These are phyloP conservation scores for Spicauda simplicius DNA, from an alignment of 2,888 invertebrate species.

Conservation along the genomic window DNA sequence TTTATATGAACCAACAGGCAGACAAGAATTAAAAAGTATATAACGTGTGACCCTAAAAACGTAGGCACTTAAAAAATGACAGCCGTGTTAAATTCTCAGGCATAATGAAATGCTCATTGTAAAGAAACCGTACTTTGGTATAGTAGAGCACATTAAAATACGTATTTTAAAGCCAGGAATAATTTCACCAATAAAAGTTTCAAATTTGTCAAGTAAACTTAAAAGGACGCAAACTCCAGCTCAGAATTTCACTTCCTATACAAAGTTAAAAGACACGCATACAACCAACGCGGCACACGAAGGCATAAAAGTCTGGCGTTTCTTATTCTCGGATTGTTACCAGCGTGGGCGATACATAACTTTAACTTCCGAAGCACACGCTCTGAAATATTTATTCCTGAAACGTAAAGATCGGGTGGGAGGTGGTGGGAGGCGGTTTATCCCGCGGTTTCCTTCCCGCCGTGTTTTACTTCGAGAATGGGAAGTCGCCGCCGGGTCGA, in stretches of 20 bases:
- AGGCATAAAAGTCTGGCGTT: constrained; percentile 69
- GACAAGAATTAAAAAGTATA: no score
- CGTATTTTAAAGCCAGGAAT: no score
- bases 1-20: no score
- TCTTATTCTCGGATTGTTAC: constrained; percentile 82
- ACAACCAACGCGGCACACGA: constrained; percentile 33
- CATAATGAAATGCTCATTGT: no score
- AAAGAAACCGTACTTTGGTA: no score
- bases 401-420: constrained; percentile 83
- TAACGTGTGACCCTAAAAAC: no score
- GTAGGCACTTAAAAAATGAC: no score
- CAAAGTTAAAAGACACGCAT: constrained; percentile 32
- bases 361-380: constrained; percentile 84
- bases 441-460: constrained; percentile 84
- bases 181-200: neutral
- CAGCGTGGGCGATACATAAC: constrained; percentile 81
- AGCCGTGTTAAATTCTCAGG: no score
- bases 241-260: constrained; percentile 12
- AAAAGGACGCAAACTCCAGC: neutral
- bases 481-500: constrained; percentile 84
- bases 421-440: constrained; percentile 68
- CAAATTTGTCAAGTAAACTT: neutral
- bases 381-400: constrained; percentile 85
- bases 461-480: constrained; percentile 85
- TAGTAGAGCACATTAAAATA: no score